Percentiles rank a stretch among this genome's conserved stretches.
phyloP scores from a whole-genome alignment of 2,113 vertebrate genomes.

The Actenoides hombroni region DNA sequence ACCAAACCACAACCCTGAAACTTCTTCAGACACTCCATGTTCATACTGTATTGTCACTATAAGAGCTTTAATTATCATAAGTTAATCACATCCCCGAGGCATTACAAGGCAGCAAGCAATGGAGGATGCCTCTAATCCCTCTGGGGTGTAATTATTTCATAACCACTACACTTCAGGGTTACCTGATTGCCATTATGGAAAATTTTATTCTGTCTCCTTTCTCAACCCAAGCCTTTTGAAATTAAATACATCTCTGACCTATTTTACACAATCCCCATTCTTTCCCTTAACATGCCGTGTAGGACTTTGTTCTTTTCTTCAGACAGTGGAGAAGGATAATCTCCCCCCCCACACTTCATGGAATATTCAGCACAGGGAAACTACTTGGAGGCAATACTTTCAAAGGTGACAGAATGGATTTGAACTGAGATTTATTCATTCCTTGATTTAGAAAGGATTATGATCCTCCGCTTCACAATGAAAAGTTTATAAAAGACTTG shows the following conservation, averaged over 20 bases:
- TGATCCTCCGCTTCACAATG: constrained; percentile 5
- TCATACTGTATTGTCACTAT: neutral
- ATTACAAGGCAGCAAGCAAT: constrained; percentile 11
- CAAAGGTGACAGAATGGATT: neutral
- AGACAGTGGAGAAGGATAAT: constrained; percentile 17
- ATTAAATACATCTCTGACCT: constrained; percentile 53
- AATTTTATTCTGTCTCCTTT: constrained; percentile 25
- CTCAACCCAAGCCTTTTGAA: constrained; percentile 16
- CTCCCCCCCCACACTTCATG: neutral
- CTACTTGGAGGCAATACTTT: neutral
- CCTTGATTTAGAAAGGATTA: constrained; percentile 49
- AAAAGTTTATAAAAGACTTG: neutral
- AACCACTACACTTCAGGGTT: constrained; percentile 46
- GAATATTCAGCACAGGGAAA: neutral
- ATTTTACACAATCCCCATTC: constrained; percentile 50
- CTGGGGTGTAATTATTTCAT: constrained; percentile 59
- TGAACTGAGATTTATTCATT: neutral
- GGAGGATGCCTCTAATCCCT: neutral
- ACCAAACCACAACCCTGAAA: neutral
- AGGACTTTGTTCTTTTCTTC: constrained; percentile 44
- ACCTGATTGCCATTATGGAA: constrained; percentile 18
- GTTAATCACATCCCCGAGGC: constrained; percentile 47
- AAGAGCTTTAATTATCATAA: constrained; percentile 63
- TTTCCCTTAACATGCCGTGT: constrained; percentile 12
- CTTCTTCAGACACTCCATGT: neutral